Evolutionary conservation across 2,797 vertebrate species (phyloP).

Genomic region (Pygocentrus nattereri): DNA sequence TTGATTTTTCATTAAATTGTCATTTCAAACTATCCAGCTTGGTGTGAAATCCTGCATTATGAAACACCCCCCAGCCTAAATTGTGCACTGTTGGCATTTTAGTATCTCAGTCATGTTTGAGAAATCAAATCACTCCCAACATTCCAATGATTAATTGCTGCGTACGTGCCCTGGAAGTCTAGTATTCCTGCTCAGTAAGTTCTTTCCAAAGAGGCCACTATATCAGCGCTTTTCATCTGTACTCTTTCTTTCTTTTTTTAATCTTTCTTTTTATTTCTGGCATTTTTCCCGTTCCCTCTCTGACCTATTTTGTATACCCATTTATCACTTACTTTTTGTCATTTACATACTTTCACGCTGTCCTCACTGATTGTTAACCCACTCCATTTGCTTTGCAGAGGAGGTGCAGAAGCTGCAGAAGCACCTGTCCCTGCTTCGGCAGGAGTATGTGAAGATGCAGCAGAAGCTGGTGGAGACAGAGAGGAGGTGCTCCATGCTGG

Average conservation of each 20-base stretch:
- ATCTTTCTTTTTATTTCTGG: conserved; percentile 10
- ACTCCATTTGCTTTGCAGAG: conserved; percentile 77
- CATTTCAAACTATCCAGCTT: neutral
- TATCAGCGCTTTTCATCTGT: conserved; percentile 23
- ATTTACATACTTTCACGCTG: neutral
- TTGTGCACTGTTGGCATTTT: neutral
- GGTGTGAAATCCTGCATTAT: neutral
- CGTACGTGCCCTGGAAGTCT: neutral
- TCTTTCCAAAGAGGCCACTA: neutral
- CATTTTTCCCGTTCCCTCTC: no score
- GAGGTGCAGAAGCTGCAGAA: conserved; percentile 99
- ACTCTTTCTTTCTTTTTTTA: neutral
- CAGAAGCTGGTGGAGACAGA: conserved; percentile 96
- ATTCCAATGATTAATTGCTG: neutral
- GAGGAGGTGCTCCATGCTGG: conserved; percentile 87
- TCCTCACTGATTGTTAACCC: neutral
- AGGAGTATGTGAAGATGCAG: conserved; percentile 99
- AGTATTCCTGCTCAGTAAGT: neutral
- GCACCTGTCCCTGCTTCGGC: conserved; percentile 95
- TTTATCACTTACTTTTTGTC: neutral
- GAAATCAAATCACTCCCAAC: neutral
- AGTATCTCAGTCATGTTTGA: neutral
- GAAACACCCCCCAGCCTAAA: neutral
- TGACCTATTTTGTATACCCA: neutral
- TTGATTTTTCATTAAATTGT: neutral